Conservation (phyloP, 2,113 vertebrate genomes). For the Mohoua ochrocephala region DNA sequence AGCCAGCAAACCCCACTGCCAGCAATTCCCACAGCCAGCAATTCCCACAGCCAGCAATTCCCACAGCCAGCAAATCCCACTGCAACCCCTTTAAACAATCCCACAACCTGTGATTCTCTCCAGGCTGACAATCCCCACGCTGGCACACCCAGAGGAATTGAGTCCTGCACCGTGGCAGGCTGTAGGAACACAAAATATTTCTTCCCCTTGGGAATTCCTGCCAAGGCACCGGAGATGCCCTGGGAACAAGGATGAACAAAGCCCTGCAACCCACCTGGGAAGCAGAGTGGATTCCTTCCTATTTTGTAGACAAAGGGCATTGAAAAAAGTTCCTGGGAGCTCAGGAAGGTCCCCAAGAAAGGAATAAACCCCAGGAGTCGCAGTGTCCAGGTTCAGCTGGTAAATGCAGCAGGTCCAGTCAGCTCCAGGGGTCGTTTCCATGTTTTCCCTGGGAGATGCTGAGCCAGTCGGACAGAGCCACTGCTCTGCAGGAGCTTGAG, state of each 20-base stretch:
- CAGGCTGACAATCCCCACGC: background rate
- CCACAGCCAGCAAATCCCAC: background rate
- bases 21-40: background rate
- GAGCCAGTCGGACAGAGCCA: background rate
- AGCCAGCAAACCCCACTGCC: background rate
- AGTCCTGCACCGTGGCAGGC: background rate
- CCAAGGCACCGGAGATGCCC: background rate
- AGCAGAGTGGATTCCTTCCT: background rate
- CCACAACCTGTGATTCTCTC: background rate
- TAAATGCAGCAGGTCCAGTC: background rate
- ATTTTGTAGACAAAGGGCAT: background rate
- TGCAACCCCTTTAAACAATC: background rate
- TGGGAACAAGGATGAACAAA: background rate
- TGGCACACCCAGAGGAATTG: background rate
- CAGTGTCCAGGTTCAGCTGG: background rate
- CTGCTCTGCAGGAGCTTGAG: background rate
- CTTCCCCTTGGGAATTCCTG: background rate
- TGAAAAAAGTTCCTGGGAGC: background rate
- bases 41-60: background rate
- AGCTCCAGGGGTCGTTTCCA: rapidly evolving
- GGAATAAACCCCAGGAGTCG: background rate
- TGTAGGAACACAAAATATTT: background rate
- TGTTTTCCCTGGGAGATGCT: background rate
- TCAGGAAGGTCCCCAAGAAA: background rate
- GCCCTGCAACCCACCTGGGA: background rate